Conservation (phyloP, 1,140 invertebrate species). For the Drosophila sp. region DNA sequence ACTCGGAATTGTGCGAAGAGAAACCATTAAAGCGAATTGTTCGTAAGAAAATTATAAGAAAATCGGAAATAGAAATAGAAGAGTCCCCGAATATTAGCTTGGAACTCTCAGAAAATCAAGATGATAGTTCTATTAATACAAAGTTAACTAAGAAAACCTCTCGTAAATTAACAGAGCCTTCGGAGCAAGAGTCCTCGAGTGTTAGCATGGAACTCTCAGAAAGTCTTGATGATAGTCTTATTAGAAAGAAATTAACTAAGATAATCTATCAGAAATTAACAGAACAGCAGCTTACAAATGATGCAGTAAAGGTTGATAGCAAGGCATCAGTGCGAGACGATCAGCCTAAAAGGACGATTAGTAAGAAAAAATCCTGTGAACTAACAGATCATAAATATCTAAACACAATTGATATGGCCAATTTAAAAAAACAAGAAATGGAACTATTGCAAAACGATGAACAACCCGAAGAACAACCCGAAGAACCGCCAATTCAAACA, state of each 20-base stretch:
- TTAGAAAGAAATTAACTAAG: slow-evolving; percentile 8
- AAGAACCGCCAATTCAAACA: background rate
- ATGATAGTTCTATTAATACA: background rate
- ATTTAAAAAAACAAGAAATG: slow-evolving; percentile 56
- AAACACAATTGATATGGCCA: slow-evolving; percentile 13
- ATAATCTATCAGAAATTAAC: slow-evolving; percentile 6
- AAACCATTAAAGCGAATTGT: background rate
- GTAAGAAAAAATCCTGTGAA: background rate
- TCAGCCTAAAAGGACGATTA: slow-evolving; percentile 11
- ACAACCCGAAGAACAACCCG: slow-evolving; percentile 23
- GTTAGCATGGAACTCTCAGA: background rate
- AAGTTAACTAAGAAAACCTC: slow-evolving; percentile 15
- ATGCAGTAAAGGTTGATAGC: background rate
- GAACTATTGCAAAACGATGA: slow-evolving; percentile 26
- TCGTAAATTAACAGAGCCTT: background rate
- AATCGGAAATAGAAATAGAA: background rate
- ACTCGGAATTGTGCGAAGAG: background rate
- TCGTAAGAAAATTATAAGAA: slow-evolving; percentile 28
- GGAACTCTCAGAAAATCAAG: background rate
- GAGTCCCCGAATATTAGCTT: background rate
- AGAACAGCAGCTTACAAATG: background rate
- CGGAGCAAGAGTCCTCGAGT: background rate
- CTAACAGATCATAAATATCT: background rate
- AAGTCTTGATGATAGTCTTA: background rate
- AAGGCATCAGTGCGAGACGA: background rate